A percentile compares a stretch with the other conserved stretches of the same genome.
Conservation (phyloP, 2,113 vertebrate genomes). For the Amia ocellicauda region DNA sequence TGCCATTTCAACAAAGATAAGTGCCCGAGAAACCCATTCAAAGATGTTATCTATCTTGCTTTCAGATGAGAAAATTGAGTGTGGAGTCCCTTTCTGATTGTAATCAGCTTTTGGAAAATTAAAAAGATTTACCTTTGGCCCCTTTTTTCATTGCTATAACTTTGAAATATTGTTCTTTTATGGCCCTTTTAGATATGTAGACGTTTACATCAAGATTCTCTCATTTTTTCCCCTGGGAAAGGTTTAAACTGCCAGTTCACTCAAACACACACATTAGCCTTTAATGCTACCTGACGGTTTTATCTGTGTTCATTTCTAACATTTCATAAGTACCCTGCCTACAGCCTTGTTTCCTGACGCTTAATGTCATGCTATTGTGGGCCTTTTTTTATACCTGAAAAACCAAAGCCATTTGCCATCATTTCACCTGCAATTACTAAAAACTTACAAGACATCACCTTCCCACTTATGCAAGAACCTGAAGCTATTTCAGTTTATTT, state of each 20-base stretch:
- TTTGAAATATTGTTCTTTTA: neutral
- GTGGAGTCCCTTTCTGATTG: conserved; percentile 24
- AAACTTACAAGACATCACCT: neutral
- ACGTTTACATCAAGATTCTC: neutral
- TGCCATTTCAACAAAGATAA: conserved; percentile 49
- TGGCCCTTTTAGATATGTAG: neutral
- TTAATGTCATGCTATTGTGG: neutral
- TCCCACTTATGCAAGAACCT: neutral
- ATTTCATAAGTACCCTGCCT: neutral
- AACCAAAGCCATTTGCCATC: neutral
- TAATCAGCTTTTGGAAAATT: conserved; percentile 17
- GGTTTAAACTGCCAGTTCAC: neutral
- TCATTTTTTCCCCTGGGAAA: neutral
- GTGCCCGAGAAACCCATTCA: conserved; percentile 31
- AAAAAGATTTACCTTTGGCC: neutral
- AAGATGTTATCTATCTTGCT: conserved; percentile 38
- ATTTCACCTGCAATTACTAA: neutral
- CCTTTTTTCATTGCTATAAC: neutral
- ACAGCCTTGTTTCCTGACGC: neutral
- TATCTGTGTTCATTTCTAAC: neutral
- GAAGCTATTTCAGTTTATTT: neutral
- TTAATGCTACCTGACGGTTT: conserved; percentile 2
- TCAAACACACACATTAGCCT: conserved; percentile 3
- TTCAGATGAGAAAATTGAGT: conserved; percentile 40
- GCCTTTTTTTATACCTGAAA: neutral